These are phyloP conservation scores for Lagodon rhomboides DNA, from an alignment of 2,797 vertebrate genomes.

Conservation along the genomic window DNA sequence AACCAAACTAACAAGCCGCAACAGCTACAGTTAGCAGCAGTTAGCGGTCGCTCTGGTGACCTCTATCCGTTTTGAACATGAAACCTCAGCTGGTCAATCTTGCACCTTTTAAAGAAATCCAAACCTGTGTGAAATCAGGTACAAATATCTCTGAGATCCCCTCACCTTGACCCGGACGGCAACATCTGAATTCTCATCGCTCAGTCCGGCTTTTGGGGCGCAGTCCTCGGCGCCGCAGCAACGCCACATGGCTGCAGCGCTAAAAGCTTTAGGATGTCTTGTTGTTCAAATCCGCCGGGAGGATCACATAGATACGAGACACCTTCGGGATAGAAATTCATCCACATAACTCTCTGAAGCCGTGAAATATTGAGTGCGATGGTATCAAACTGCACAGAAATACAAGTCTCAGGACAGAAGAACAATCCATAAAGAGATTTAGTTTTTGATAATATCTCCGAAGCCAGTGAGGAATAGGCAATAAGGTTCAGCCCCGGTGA, in stretches of 20 bases:
- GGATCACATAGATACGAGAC: constrained; percentile 33
- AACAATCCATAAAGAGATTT: constrained; percentile 60
- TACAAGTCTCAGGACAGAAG: constrained; percentile 54
- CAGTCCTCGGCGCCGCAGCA: constrained; percentile 18
- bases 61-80: too few species aligned
- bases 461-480: constrained; percentile 57
- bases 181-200: constrained; percentile 29
- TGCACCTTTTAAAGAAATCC: constrained; percentile 16
- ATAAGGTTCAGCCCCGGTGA: constrained; percentile 54
- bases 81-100: too few species aligned
- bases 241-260: background rate
- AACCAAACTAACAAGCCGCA: too few species aligned
- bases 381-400: constrained; percentile 65
- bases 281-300: constrained; percentile 28
- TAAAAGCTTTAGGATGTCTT: constrained; percentile 49
- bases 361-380: constrained; percentile 73
- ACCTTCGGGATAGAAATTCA: constrained; percentile 43
- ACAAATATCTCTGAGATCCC: constrained; percentile 31
- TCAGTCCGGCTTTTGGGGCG: constrained; percentile 7
- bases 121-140: constrained; percentile 27
- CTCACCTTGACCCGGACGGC: constrained; percentile 39
- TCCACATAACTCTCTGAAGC: constrained; percentile 48
- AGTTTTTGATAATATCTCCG: constrained; percentile 65
- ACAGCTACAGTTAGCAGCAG: too few species aligned
- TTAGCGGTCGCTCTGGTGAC: too few species aligned